Evolutionary conservation across 1,140 invertebrate genomes (phyloP).

Genomic region (Drosophila watanabei): DNA sequence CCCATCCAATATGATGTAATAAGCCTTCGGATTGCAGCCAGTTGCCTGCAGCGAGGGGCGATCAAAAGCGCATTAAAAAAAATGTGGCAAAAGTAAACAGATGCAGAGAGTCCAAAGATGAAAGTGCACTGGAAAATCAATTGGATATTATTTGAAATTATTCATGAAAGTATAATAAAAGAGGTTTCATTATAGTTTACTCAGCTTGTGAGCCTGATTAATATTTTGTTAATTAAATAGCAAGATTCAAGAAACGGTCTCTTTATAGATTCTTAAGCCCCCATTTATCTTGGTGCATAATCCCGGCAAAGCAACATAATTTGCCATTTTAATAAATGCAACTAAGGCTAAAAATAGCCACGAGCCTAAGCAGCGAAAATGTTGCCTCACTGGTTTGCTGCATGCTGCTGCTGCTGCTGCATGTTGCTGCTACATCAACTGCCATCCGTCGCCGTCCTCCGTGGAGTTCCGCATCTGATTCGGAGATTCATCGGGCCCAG

Average conservation of each 20-base stretch:
- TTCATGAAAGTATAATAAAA: not conserved
- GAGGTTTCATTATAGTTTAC: not conserved
- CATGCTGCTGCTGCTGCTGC: constrained; percentile 41
- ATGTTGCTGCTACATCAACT: constrained; percentile 18
- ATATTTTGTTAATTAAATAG: not conserved
- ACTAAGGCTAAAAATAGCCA: constrained; percentile 70
- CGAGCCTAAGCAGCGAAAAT: constrained; percentile 52
- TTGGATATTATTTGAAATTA: not conserved
- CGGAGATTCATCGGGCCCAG: constrained; percentile 15
- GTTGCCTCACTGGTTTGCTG: constrained; percentile 64
- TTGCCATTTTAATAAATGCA: constrained; percentile 83
- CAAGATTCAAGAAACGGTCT: too few relatives aligned
- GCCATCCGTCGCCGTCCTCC: constrained; percentile 4
- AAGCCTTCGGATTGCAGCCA: constrained; percentile 43
- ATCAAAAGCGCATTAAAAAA: constrained; percentile 69
- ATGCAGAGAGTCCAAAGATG: constrained; percentile 8
- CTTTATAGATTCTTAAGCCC: not conserved
- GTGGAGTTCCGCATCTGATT: constrained; percentile 42
- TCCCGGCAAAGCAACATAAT: constrained; percentile 48
- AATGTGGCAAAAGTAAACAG: constrained; percentile 48
- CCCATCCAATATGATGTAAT: constrained; percentile 75
- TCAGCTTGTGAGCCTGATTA: not conserved
- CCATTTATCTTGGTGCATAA: constrained; percentile 11
- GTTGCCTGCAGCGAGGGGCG: constrained; percentile 21
- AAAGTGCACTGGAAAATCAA: not conserved